These are phyloP conservation scores for Sphyrna mokarran DNA, from an alignment of 2,113 vertebrate genomes.

Conservation along the genomic window DNA sequence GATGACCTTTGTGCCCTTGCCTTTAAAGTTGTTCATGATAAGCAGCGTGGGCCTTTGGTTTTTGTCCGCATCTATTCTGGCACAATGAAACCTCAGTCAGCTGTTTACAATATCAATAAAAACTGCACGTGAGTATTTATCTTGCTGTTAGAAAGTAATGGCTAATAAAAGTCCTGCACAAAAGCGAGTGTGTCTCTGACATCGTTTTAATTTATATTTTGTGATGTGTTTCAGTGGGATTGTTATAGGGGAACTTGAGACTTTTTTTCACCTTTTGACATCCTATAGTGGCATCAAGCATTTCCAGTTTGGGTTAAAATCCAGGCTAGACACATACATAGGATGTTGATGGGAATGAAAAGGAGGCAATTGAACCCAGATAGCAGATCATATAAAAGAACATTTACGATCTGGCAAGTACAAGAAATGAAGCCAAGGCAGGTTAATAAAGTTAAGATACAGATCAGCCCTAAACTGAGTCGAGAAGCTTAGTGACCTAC, in stretches of 20 bases:
- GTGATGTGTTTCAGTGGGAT: not conserved
- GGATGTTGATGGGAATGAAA: too few relatives aligned
- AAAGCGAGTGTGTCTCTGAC: not conserved
- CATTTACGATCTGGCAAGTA: not conserved
- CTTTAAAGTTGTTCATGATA: constrained; percentile 94
- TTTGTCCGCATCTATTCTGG: constrained; percentile 91
- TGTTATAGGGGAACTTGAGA: not conserved
- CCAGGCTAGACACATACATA: not conserved
- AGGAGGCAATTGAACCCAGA: not conserved
- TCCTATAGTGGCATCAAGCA: not conserved
- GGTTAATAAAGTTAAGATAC: not conserved
- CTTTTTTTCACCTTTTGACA: not conserved
- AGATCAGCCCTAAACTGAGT: not conserved
- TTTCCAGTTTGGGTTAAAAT: not conserved
- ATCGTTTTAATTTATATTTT: not conserved
- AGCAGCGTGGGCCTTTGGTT: constrained; percentile 86
- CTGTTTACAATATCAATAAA: constrained; percentile 85
- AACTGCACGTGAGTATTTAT: constrained; percentile 70
- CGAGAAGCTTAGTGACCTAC: not conserved
- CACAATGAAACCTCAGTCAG: constrained; percentile 74
- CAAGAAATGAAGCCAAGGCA: not conserved
- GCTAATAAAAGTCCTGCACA: not conserved
- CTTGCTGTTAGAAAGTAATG: not conserved
- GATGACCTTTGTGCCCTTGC: constrained; percentile 84
- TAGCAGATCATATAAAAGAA: not conserved